Conservation (phyloP, 1,140 invertebrate genomes). For the Lepidurus arcticus region DNA sequence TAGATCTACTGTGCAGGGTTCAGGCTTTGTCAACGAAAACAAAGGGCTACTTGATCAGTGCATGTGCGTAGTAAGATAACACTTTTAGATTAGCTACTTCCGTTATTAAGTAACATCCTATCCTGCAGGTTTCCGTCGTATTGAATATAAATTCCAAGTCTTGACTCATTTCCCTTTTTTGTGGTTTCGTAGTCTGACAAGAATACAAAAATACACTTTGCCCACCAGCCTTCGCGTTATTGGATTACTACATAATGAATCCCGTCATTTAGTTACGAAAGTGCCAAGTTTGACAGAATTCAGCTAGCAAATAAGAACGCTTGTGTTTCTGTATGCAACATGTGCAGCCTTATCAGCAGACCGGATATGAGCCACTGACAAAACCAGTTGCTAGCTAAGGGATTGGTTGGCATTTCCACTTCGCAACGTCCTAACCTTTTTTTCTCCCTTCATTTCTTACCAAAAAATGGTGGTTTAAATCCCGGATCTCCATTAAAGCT, state of each 20-base stretch:
- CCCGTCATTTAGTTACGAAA: not conserved
- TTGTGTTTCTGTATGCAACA: constrained; percentile 18
- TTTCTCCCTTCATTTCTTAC: not conserved
- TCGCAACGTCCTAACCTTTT: not conserved
- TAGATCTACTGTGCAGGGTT: no score
- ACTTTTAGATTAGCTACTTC: not conserved
- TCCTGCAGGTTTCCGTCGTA: not conserved
- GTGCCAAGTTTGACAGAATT: not conserved
- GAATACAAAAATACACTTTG: no score
- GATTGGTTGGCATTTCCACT: constrained; percentile 16
- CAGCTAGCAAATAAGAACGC: constrained; percentile 1
- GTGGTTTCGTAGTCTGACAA: no score
- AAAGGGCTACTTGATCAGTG: not conserved
- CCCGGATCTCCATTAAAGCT: constrained; percentile 15
- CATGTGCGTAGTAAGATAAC: not conserved
- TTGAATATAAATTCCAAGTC: no score
- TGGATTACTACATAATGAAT: not conserved
- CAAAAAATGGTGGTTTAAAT: not conserved
- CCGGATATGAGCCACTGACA: constrained; percentile 16
- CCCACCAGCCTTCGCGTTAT: no score
- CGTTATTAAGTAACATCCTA: not conserved
- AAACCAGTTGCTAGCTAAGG: constrained; percentile 10
- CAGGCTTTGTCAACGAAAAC: no score
- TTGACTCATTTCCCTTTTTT: no score
- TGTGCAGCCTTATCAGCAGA: constrained; percentile 4